Evolutionary conservation across 1,140 invertebrate species (phyloP).

Genomic region (Pogonognathellus flavescens): DNA sequence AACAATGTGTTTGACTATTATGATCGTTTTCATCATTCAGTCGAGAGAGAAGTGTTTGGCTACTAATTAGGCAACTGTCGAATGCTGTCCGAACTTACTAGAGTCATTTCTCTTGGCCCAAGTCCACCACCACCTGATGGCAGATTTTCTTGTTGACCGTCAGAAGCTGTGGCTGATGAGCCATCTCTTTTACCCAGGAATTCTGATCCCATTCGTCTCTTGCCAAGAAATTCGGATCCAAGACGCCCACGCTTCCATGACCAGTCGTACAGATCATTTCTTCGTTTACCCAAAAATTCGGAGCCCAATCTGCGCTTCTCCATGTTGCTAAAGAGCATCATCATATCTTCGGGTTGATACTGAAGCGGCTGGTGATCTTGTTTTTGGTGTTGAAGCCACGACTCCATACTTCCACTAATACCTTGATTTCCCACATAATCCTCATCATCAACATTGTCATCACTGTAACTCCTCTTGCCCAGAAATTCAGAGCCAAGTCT

Average conservation of each 20-base stretch:
- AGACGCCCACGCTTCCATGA: constrained; percentile 61
- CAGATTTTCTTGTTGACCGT: constrained; percentile 11
- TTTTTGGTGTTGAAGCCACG: neutral
- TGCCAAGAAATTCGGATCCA: constrained; percentile 62
- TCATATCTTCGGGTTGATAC: constrained; percentile 5
- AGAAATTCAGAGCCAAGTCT: constrained; percentile 61
- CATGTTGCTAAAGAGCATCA: neutral
- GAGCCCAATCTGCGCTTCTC: constrained; percentile 58
- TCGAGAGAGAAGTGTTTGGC: neutral
- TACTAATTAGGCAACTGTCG: constrained; percentile 7
- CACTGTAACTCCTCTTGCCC: constrained; percentile 49
- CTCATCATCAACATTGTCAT: neutral
- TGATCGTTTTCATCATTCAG: constrained; percentile 9
- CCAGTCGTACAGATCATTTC: constrained; percentile 40
- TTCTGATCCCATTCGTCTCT: constrained; percentile 53
- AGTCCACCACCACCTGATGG: neutral
- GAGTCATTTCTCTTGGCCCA: constrained; percentile 31
- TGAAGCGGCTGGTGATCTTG: neutral
- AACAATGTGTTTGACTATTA: neutral
- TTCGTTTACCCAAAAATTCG: constrained; percentile 58
- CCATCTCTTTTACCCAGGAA: constrained; percentile 33
- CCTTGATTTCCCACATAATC: constrained; percentile 6
- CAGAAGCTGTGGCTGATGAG: neutral
- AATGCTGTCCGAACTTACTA: neutral
- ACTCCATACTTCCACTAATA: neutral